A percentile compares a stretch with the other conserved stretches of the same genome.
Evolutionary conservation across 2,113 vertebrate species (phyloP).

Genomic region (Prinia subflava): DNA sequence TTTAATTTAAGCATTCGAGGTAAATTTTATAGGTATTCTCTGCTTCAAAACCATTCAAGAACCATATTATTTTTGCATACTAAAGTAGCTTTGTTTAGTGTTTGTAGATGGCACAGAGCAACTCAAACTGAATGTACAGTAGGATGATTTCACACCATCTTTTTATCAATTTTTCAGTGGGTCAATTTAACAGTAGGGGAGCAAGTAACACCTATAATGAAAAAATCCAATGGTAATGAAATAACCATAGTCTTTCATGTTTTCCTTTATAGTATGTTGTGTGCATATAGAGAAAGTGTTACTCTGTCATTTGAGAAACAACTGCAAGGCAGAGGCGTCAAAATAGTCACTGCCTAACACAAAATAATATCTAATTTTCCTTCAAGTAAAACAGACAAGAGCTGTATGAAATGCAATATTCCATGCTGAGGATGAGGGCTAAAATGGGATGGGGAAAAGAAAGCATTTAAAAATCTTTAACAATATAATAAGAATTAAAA

Average conservation of each 20-base stretch:
- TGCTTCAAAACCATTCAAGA: neutral
- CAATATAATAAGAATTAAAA: neutral
- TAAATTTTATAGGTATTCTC: neutral
- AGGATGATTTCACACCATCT: constrained; percentile 1
- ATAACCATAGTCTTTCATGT: constrained; percentile 2
- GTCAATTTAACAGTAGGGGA: constrained; percentile 23
- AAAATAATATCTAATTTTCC: neutral
- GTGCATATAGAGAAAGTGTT: neutral
- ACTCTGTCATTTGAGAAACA: constrained; percentile 7
- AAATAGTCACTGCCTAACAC: neutral
- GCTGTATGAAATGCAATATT: neutral
- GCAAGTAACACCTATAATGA: neutral
- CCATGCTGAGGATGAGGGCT: neutral
- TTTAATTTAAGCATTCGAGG: neutral
- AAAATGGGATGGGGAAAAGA: neutral
- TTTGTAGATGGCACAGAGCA: neutral
- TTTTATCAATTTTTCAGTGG: constrained; percentile 19
- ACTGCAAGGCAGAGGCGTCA: neutral
- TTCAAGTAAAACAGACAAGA: neutral
- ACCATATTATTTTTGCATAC: neutral
- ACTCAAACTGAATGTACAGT: neutral
- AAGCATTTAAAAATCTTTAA: neutral
- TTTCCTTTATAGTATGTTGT: neutral
- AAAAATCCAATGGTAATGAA: neutral
- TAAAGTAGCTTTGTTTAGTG: neutral